Percentiles rank a stretch among this genome's conserved stretches.
Evolutionary conservation across 2,797 vertebrate genomes (phyloP).

Genomic region (Monodelphis domestica): DNA sequence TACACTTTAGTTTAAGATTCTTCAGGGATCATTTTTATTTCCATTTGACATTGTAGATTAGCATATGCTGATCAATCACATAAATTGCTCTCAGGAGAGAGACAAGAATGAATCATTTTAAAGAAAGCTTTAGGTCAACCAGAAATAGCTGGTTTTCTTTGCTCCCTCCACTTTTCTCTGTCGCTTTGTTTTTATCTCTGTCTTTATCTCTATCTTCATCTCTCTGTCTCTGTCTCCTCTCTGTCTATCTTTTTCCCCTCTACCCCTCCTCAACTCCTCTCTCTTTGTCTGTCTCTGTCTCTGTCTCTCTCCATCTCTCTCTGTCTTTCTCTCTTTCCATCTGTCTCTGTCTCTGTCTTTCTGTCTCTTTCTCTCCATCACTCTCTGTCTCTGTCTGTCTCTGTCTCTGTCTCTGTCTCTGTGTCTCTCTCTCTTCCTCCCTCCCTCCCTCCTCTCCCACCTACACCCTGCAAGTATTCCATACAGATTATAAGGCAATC

Average conservation of each 20-base stretch:
- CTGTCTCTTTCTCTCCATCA: no score
- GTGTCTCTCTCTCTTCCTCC: neutral
- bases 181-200: neutral
- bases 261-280: neutral
- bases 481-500: neutral
- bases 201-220: neutral
- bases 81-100: neutral
- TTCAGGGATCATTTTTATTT: neutral
- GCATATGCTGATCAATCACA: neutral
- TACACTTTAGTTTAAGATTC: neutral
- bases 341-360: neutral
- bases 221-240: neutral
- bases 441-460: neutral
- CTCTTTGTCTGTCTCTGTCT: no score
- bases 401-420: neutral
- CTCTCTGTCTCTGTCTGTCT: no score
- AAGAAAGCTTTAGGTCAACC: neutral
- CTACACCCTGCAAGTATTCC: neutral
- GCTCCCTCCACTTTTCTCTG: no score
- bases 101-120: conserved; percentile 18
- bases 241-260: neutral
- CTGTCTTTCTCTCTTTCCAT: neutral
- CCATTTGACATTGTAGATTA: neutral
- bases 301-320: no score
- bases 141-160: neutral